Evolutionary conservation across 2,888 invertebrate genomes (phyloP), one percentile per base, ranked within the genome.

Genomic region (Pecten maximus): DNA sequence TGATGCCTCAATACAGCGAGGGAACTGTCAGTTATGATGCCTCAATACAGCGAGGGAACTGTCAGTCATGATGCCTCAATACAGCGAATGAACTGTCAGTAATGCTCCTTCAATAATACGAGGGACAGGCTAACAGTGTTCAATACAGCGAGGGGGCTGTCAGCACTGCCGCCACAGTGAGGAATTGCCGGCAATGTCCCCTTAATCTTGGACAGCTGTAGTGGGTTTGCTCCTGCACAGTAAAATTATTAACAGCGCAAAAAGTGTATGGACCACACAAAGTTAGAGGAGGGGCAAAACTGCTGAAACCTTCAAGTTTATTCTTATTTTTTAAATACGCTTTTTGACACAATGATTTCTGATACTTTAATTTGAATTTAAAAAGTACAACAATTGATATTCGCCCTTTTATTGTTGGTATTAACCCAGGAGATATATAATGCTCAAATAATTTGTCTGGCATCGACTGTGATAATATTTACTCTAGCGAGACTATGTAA

Each of bases 401-500:
- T 74, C 74, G 35, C 35, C 74, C 74, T 28, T 74, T 74, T 74
- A 74, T 74, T 74, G 28, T 74, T 74, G 74, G 74, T 74, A 74
- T 74, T 74, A 35, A 74, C 74, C 74, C 74, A 35, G 10, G 74
- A 74, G 35, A 74, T 74, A 74, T 74, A 74, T 74, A 74, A 74
- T 74, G 74, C 35, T 74, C 10, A 74, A 35, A 74, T 74, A 74
- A 74, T 74, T 74, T 74, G 74, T 74, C 74, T 74, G 74, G 74
- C 74, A 10, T 74, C 12, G 74, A 74, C 74, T 74, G 74, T 74
- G 74, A 74, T 74, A 74, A 74, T 74, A 74, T 74, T 74, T 74
- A 74, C 74, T 74, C 74, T 74, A 74, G 28, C 74, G 74, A 74
- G 74, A 74, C 74, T 74, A 74, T 74, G 74, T 74, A 74, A 74